These are phyloP conservation scores for Malurus splendens DNA, from an alignment of 2,797 vertebrate species.

Conservation along the genomic window DNA sequence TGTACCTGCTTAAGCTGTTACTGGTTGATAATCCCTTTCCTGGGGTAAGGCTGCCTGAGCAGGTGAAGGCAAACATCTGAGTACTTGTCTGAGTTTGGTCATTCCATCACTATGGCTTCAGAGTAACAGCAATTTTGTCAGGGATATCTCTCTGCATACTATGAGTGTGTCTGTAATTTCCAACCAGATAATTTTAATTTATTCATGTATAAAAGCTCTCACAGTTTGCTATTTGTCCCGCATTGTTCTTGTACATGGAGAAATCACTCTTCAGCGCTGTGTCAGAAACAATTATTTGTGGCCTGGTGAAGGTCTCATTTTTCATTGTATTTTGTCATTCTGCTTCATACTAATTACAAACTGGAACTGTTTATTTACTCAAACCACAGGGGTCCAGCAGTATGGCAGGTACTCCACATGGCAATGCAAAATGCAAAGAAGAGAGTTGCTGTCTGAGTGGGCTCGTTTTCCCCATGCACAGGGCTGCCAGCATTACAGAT, in stretches of 20 bases:
- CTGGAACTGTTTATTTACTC: not conserved
- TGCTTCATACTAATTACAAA: not conserved
- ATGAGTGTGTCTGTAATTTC: not conserved
- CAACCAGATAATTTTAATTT: not conserved
- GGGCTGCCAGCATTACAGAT: not conserved
- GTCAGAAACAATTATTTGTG: not conserved
- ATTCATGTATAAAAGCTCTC: not conserved
- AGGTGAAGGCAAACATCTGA: not conserved
- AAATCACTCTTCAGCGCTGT: not conserved
- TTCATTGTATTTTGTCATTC: not conserved
- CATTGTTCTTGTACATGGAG: not conserved
- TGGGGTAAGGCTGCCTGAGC: not conserved
- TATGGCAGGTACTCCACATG: not conserved
- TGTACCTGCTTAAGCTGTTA: not conserved
- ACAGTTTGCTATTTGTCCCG: not conserved
- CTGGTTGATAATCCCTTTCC: not conserved
- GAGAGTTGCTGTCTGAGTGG: not conserved
- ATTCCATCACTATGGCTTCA: not conserved
- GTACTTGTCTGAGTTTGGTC: not conserved
- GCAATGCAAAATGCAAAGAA: not conserved
- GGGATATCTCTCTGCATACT: not conserved
- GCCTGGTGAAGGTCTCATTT: not conserved
- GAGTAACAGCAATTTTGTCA: not conserved
- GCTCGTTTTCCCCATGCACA: not conserved
- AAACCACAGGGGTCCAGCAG: not conserved